Percentiles rank a stretch among this genome's conserved stretches.
Conservation (phyloP, 2,797 vertebrate genomes). For the Cyclura pinguis region DNA sequence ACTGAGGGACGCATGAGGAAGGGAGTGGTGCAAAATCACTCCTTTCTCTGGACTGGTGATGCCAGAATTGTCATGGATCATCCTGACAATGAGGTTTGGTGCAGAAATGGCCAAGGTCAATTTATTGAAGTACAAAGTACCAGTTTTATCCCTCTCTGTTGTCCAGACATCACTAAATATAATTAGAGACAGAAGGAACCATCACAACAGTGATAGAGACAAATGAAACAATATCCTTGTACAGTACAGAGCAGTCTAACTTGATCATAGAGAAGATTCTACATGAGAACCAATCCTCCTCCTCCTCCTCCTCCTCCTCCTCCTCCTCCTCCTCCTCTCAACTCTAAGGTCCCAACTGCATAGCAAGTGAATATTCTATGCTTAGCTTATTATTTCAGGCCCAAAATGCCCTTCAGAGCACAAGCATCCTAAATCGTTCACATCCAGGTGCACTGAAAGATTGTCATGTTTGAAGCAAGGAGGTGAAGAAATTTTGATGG, state of each 20-base stretch:
- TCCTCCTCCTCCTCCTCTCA: neutral
- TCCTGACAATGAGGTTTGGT: no score
- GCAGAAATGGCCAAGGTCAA: constrained; percentile 1
- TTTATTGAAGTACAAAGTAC: constrained; percentile 36
- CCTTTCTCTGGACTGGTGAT: no score
- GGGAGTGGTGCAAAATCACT: no score
- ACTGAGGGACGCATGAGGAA: no score
- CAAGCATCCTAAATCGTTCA: constrained; percentile 44
- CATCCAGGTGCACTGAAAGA: neutral
- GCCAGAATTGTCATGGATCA: no score
- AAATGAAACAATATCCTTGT: constrained; percentile 28
- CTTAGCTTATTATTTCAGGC: constrained; percentile 32
- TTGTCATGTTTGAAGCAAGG: accelerated
- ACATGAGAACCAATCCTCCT: constrained; percentile 22
- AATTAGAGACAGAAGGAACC: constrained; percentile 57
- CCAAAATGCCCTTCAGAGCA: constrained; percentile 37
- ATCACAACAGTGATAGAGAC: constrained; percentile 52
- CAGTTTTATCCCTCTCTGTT: constrained; percentile 24
- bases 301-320: neutral
- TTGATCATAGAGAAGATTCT: constrained; percentile 11
- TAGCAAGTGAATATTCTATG: constrained; percentile 29
- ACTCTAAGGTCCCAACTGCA: neutral
- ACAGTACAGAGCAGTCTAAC: constrained; percentile 18
- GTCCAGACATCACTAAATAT: constrained; percentile 35
- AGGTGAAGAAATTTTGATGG: no score